These are phyloP conservation scores for Antechinus flavipes DNA, from an alignment of 2,113 vertebrate species.

Conservation along the genomic window DNA sequence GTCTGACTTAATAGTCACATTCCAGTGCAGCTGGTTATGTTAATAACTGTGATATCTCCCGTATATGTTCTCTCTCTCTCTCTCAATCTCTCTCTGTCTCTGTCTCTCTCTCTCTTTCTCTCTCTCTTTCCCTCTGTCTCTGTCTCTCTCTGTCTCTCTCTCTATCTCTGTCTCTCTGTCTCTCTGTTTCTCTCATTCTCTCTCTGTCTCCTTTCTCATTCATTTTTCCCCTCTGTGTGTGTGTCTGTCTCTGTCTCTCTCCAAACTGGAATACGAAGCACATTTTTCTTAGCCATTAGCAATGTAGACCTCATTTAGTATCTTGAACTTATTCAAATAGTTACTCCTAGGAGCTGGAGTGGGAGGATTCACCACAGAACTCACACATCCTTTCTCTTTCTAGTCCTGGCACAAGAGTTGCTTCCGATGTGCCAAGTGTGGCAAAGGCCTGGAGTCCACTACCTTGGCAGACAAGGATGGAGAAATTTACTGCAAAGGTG, in stretches of 20 bases:
- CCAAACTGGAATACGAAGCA: neutral
- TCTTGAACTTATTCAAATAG: neutral
- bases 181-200: no score
- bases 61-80: neutral
- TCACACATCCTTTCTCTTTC: neutral
- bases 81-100: no score
- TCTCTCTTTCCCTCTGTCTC: no score
- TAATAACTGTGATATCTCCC: neutral
- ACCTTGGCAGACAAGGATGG: constrained; percentile 95
- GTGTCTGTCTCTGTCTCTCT: neutral
- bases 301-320: neutral
- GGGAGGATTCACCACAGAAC: neutral
- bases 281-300: neutral
- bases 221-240: no score
- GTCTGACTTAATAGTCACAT: neutral
- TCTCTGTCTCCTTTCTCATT: no score
- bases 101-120: no score
- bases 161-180: no score
- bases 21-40: neutral
- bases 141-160: no score
- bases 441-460: constrained; percentile 96
- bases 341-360: neutral
- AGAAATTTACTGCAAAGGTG: constrained; percentile 98
- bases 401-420: constrained; percentile 97
- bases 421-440: constrained; percentile 94